Base-by-base conservation (phyloP, 2,888 invertebrate species). In the Pimpla rufipes region DNA sequence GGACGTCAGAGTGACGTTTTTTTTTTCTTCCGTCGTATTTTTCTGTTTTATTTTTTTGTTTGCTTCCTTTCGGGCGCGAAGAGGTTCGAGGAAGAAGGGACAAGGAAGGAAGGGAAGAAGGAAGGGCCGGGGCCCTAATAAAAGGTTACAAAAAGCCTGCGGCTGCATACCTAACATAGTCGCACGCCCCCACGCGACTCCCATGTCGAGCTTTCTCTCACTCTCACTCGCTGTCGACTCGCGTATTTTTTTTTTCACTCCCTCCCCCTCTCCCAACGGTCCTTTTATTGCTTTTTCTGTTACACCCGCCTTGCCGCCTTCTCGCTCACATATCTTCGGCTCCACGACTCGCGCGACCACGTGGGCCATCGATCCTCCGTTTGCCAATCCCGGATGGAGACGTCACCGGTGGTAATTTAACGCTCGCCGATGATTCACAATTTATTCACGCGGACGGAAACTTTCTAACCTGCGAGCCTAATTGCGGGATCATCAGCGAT, bases 101-200 rank as follows among this genome's bases (percentile, higher is more conserved):
- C 42, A 29, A 62, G 50, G 29, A 42, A 75, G 71, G 64, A 78
- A 79, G 85, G 78, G 80, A 70, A 80, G 68, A 75, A 77, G 73
- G 66, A 85, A 81, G 80, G 83, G 74, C 50, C 73, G 75, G 73
- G 70, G 70, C 79, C 84, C 82, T 82, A 89, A 89, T 88, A 88
- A 88, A 89, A 88, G 90, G 88, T 86, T 85, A 86, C 84, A 89
- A 89, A 90, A 86, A 85, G 80, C 77, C 79, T 67, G 86, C 73
- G 87, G 85, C 74, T 86, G 90, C 88, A 89, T 90, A 89, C 90
- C 91, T 88, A 86, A 87, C 88, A 90, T 90, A 90, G 90, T 90
- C 89, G 87, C 90, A 90, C 90, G 89, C 90, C 89, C 89, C 90
- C 89, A 90, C 90, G 90, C 89, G 91, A 90, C 90, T 89, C 87